These are phyloP conservation scores for Micrasema longulum DNA, from an alignment of 1,140 invertebrate species.

Conservation along the genomic window DNA sequence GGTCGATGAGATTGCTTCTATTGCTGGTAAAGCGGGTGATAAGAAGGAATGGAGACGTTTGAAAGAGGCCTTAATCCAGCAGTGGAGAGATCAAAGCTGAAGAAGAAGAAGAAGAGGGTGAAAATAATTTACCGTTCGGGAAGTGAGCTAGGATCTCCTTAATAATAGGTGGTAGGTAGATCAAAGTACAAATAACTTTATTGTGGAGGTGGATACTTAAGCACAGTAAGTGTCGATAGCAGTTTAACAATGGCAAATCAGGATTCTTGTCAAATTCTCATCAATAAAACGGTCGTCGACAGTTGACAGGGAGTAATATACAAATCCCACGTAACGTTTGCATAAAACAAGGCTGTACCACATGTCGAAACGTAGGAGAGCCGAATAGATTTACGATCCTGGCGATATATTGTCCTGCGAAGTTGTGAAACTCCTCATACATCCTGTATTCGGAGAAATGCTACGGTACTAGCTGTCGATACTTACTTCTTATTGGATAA, in stretches of 20 bases:
- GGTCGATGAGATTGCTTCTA: too few species aligned
- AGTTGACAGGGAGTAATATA: constrained; percentile 32
- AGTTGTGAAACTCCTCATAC: constrained; percentile 38
- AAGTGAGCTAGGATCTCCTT: too few species aligned
- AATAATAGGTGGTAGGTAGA: too few species aligned
- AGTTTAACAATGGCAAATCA: constrained; percentile 8
- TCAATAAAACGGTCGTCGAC: constrained; percentile 25
- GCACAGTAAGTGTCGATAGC: too few species aligned
- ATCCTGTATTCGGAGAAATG: constrained; percentile 51
- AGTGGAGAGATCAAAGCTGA: too few species aligned
- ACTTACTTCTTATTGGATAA: background rate
- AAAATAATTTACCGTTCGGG: too few species aligned
- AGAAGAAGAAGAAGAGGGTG: too few species aligned
- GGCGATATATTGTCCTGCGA: constrained; percentile 16
- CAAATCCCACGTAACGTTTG: constrained; percentile 35
- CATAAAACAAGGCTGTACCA: constrained; percentile 27
- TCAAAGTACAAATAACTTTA: too few species aligned
- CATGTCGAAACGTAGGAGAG: constrained; percentile 36
- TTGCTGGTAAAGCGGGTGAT: too few species aligned
- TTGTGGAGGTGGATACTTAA: too few species aligned
- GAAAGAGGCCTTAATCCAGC: too few species aligned
- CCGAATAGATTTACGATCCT: constrained; percentile 34
- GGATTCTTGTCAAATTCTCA: constrained; percentile 26
- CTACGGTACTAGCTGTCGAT: constrained; percentile 41
- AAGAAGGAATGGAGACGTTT: too few species aligned